Conservation (phyloP, 64 coral and sea anemone genomes). For the Montipora sp. region DNA sequence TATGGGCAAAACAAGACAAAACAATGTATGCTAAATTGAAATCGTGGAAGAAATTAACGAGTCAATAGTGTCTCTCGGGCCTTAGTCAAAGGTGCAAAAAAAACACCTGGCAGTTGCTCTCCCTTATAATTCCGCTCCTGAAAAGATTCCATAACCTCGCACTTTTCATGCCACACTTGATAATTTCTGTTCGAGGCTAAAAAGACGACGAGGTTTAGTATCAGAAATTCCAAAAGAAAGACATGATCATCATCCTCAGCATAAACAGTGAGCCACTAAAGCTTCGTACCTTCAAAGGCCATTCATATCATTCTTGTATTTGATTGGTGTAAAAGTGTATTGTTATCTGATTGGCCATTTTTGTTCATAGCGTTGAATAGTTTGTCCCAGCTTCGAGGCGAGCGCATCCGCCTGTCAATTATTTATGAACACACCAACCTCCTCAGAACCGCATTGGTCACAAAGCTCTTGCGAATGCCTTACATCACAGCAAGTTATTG, state of each 20-base stretch:
- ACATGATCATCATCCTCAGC: conserved; percentile 12
- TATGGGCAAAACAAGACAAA: neutral
- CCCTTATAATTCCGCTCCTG: too few species aligned
- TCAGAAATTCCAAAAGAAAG: too few species aligned
- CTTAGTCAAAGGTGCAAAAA: neutral
- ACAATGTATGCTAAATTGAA: conserved; percentile 8
- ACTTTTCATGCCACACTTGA: too few species aligned
- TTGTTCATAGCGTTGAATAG: neutral
- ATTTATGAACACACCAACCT: conserved; percentile 38
- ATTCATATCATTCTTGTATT: neutral
- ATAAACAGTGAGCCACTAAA: neutral
- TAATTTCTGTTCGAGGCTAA: too few species aligned
- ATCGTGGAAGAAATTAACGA: neutral
- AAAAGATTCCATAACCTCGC: too few species aligned
- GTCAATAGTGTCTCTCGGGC: neutral
- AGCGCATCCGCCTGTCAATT: conserved; percentile 27
- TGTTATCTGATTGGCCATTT: neutral
- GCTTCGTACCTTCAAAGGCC: neutral
- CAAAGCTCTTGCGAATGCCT: neutral
- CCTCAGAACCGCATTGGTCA: conserved; percentile 20
- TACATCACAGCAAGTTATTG: conserved; percentile 9
- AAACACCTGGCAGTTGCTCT: neutral
- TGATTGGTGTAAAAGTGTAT: neutral
- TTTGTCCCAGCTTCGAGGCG: neutral
- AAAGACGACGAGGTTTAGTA: too few species aligned